Base-by-base conservation (phyloP, 1,140 invertebrate genomes). In the Amyelois transitella region DNA sequence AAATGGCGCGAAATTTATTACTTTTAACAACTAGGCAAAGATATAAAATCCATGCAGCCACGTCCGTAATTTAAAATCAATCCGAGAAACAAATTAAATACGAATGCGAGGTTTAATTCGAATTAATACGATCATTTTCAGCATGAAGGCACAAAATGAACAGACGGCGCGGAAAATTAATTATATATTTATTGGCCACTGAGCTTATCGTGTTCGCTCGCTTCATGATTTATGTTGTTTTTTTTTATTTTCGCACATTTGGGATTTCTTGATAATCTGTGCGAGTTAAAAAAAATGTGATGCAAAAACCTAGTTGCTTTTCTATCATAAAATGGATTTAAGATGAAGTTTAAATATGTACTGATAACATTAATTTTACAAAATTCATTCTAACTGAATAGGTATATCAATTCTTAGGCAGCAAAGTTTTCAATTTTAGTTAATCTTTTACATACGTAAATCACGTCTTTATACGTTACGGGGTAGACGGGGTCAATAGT, bases 141-240 rank as follows among this genome's bases (percentile, higher is more conserved):
- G n/a, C 32, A 38, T 38, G 12, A 14, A 38, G 32, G 32, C 32
- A 8, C n/a, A 48, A 68, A 60, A 55, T 51, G 60, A 57, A 53
- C 51, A 17, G 65, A 63, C 65, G 62, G 58, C 47, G 10, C 60
- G 58, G 43, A 59, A 71, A 71, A 71, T 71, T 71, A 71, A 71
- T 68, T 67, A 67, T 58, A 62, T 58, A 54, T 18, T 53, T 43
- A 61, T 55, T 71, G 65, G 65, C 69, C 69, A 68, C 65, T 71
- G 69, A 70, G 68, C 65, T 67, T 65, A 59, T 65, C 62, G 60
- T 49, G 49, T 14, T 32, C 32, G 45, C 32, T 32, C 45, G 32
- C 38, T 44, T 53, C 44, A 17, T 14, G 24, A 54, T 32, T 32
- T 47, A 45, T 54, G 43, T 49, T 62, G 20, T 21, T 48, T 21